Conservation (phyloP, 2,797 vertebrate species). For the Sternarchorhynchus goeldii region DNA sequence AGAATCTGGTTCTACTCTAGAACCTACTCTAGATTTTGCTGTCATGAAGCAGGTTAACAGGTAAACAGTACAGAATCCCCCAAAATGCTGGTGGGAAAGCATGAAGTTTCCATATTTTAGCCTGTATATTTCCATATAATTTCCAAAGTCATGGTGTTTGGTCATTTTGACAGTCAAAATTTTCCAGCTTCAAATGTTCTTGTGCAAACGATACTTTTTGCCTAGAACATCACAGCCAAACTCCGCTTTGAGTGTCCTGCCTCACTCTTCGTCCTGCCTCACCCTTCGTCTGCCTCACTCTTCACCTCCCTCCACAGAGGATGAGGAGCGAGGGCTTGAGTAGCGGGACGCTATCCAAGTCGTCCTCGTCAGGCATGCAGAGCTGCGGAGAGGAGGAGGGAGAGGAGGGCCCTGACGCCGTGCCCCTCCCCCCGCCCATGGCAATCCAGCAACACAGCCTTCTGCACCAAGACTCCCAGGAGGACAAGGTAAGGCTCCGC, state of each 20-base stretch:
- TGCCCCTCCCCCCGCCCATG: constrained; percentile 95
- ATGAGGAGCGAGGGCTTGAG: constrained; percentile 94
- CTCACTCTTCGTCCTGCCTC: background rate
- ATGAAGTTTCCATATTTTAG: no score
- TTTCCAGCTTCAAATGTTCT: no score
- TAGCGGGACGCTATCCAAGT: constrained; percentile 97
- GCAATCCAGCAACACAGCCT: constrained; percentile 98
- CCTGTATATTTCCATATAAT: no score
- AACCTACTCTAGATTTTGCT: no score
- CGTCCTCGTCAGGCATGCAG: constrained; percentile 98
- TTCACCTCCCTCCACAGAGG: constrained; percentile 75
- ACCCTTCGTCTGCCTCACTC: background rate
- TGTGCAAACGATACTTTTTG: no score
- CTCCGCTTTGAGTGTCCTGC: background rate
- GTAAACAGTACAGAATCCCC: no score
- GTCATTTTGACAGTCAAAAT: no score
- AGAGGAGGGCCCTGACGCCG: constrained; percentile 90
- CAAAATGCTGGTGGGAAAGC: no score
- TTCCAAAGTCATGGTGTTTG: no score
- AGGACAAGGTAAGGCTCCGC: constrained; percentile 87
- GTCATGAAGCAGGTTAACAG: no score
- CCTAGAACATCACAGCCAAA: no score
- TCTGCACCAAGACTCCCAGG: constrained; percentile 92
- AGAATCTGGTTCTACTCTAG: no score
- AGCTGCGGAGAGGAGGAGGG: constrained; percentile 98